Percentiles rank a stretch among this genome's conserved stretches.
Evolutionary conservation across 2,113 vertebrate genomes (phyloP).

Genomic region (Callithrix jacchus): DNA sequence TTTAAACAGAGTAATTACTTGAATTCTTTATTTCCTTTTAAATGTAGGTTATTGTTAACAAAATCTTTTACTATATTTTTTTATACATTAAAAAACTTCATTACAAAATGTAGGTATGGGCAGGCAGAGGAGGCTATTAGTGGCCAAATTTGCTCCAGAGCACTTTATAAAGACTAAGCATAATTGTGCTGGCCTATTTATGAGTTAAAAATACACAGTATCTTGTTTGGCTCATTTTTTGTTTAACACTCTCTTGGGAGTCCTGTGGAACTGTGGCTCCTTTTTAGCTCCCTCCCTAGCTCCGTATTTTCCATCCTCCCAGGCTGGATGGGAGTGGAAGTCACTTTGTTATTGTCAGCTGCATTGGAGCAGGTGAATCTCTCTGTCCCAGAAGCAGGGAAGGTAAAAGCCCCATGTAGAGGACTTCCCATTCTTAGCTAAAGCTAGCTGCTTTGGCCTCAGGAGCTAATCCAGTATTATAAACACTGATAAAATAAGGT

Average conservation of each 20-base stretch:
- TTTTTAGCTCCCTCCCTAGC: conserved; percentile 2
- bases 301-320: conserved; percentile 11
- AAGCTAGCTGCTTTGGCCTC: conserved; percentile 12
- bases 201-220: conserved; percentile 72
- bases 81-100: conserved; percentile 21
- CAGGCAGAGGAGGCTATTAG: conserved; percentile 5
- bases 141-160: conserved; percentile 13
- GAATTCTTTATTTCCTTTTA: conserved; percentile 28
- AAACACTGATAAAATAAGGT: conserved; percentile 59
- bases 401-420: neutral
- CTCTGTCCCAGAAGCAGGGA: neutral
- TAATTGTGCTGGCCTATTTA: conserved; percentile 68
- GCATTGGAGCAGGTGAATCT: rapidly evolving
- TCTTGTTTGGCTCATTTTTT: conserved; percentile 71
- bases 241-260: conserved; percentile 40
- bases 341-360: conserved; percentile 33
- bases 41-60: neutral
- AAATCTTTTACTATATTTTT: neutral
- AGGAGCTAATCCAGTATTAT: conserved; percentile 48
- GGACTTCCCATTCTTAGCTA: conserved; percentile 63
- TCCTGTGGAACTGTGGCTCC: neutral
- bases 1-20: conserved; percentile 42
- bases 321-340: neutral
- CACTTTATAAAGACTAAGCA: conserved; percentile 13
- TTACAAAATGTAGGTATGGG: neutral